Conservation (phyloP, 2,888 invertebrate genomes). For the Mythimna ferrago region DNA sequence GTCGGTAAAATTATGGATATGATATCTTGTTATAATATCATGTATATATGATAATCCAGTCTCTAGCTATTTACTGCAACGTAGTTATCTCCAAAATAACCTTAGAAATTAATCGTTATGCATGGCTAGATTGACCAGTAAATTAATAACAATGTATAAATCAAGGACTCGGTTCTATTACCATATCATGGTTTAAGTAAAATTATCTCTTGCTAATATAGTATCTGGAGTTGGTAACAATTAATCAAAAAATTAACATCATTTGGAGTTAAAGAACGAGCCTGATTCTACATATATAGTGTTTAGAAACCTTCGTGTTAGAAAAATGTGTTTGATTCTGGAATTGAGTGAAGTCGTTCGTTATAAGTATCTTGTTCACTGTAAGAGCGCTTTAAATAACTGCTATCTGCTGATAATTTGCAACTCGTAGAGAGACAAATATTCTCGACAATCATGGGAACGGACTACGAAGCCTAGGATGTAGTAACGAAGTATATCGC, state of each 20-base stretch:
- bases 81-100: no score
- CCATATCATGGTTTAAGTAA: neutral
- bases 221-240: neutral
- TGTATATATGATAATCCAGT: neutral
- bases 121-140: neutral
- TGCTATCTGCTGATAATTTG: slow-evolving; percentile 45
- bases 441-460: slow-evolving; percentile 50
- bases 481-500: slow-evolving; percentile 43
- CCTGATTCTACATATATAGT: neutral
- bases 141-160: neutral
- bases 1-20: slow-evolving; percentile 1
- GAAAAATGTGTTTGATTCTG: slow-evolving; percentile 36
- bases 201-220: neutral
- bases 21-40: slow-evolving; percentile 4
- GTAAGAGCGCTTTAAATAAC: slow-evolving; percentile 41
- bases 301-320: slow-evolving; percentile 1
- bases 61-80: neutral
- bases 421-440: slow-evolving; percentile 44
- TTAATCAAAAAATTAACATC: neutral
- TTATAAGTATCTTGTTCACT: slow-evolving; percentile 34
- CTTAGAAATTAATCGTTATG: no score
- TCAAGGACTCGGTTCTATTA: neutral
- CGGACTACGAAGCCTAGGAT: slow-evolving; percentile 26
- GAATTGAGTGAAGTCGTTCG: slow-evolving; percentile 26
- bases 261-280: neutral